phyloP scores from a whole-genome alignment of 2,113 vertebrate genomes.

The Cygnus buccinator region DNA sequence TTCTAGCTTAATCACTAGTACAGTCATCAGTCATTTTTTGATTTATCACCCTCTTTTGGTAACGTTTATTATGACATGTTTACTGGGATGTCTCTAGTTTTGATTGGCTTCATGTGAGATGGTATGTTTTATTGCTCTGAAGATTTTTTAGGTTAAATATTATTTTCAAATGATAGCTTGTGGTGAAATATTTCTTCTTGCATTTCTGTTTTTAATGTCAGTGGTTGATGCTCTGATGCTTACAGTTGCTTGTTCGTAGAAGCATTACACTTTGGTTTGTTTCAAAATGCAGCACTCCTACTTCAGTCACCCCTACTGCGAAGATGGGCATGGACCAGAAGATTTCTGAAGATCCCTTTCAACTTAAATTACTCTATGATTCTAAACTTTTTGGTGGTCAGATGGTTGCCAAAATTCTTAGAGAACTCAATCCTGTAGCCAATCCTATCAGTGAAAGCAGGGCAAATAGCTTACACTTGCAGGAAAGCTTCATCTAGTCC shows the following conservation, averaged over 20 bases:
- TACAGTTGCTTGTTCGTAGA: neutral
- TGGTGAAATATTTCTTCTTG: neutral
- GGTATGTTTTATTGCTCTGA: neutral
- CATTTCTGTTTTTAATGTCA: neutral
- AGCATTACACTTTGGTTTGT: rapidly evolving
- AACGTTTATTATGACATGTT: neutral
- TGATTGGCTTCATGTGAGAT: neutral
- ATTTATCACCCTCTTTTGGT: neutral
- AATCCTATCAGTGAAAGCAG: neutral
- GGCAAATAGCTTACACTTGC: neutral
- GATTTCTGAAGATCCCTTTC: neutral
- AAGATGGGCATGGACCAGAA: neutral
- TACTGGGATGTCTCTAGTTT: neutral
- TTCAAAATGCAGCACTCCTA: neutral
- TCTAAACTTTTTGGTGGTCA: neutral
- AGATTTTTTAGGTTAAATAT: neutral
- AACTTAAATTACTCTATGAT: neutral
- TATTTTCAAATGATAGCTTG: neutral
- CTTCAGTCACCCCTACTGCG: neutral
- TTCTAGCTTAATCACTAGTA: neutral
- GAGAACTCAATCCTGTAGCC: neutral
- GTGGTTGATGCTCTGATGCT: neutral
- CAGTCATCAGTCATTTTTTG: neutral
- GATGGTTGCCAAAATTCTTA: neutral
- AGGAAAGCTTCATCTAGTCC: neutral